Evolutionary conservation across 2,888 invertebrate genomes (phyloP).

Genomic region (Stegana nigrithorax): DNA sequence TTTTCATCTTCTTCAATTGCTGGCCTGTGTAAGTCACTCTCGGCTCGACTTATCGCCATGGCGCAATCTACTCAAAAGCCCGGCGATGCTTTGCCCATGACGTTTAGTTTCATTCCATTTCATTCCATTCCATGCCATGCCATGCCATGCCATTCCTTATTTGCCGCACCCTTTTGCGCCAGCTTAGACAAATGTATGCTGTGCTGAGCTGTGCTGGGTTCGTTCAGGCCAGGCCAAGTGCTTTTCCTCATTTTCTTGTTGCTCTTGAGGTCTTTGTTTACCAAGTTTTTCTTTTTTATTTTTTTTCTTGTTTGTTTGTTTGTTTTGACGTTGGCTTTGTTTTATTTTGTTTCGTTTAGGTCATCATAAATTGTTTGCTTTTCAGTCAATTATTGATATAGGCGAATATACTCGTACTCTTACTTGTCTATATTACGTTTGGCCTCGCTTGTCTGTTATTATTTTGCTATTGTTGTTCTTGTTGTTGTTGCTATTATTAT

Average conservation of each 20-base stretch:
- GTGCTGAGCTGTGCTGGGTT: no score
- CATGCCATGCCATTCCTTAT: slow-evolving; percentile 35
- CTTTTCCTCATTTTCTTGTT: background rate
- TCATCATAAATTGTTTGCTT: slow-evolving; percentile 62
- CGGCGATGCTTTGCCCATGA: slow-evolving; percentile 52
- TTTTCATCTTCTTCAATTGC: slow-evolving; percentile 36
- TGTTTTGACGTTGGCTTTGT: no score
- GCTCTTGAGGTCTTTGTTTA: slow-evolving; percentile 3
- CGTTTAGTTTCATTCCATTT: slow-evolving; percentile 45
- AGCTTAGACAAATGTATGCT: background rate
- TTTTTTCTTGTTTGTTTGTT: no score
- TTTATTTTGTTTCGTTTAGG: slow-evolving; percentile 46
- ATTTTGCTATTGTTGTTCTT: slow-evolving; percentile 43
- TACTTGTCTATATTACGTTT: no score
- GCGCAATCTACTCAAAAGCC: slow-evolving; percentile 39
- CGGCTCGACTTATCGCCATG: background rate
- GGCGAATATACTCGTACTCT: slow-evolving; percentile 20
- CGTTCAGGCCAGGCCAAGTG: slow-evolving; percentile 7
- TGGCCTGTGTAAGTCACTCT: slow-evolving; percentile 37
- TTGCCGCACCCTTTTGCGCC: slow-evolving; percentile 54
- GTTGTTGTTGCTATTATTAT: slow-evolving; percentile 21
- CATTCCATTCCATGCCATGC: slow-evolving; percentile 41
- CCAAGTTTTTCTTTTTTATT: slow-evolving; percentile 29
- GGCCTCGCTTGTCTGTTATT: slow-evolving; percentile 19
- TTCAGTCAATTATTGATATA: slow-evolving; percentile 54